Evolutionary conservation across 2,113 vertebrate species (phyloP).

Genomic region (Corythoichthys haematopterus): DNA sequence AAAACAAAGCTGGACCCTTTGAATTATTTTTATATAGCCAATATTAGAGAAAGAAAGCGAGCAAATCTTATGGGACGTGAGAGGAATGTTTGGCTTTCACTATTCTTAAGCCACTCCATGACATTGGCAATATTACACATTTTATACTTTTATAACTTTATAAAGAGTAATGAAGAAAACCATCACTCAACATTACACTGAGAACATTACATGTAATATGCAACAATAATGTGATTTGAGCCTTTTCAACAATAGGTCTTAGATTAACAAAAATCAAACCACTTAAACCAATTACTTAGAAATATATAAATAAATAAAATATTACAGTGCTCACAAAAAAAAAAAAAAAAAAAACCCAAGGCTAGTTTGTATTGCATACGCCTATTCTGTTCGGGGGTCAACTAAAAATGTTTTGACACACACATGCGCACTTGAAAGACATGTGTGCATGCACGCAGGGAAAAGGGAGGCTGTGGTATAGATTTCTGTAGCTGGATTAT

Average conservation of each 20-base stretch:
- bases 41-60: not conserved
- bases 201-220: not conserved
- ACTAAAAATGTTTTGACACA: slow-evolving; percentile 35
- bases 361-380: not conserved
- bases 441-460: not conserved
- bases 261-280: too few species aligned
- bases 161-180: not conserved
- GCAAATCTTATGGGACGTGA: not conserved
- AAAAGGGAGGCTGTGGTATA: slow-evolving; percentile 35
- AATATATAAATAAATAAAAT: too few species aligned
- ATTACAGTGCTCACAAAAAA: too few species aligned
- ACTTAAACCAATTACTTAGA: not conserved
- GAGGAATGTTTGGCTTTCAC: slow-evolving; percentile 4
- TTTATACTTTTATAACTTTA: not conserved
- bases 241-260: too few species aligned
- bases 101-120: not conserved
- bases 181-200: not conserved
- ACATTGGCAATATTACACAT: not conserved
- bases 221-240: not conserved
- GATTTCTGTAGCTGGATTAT: slow-evolving; percentile 48
- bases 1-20: slow-evolving; percentile 2
- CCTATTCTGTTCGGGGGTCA: slow-evolving; percentile 36
- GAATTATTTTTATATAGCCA: not conserved
- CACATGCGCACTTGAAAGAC: slow-evolving; percentile 4
- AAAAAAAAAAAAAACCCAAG: too few species aligned